Evolutionary conservation across 2,113 vertebrate species (phyloP).

Genomic region (Leucopsar rothschildi): DNA sequence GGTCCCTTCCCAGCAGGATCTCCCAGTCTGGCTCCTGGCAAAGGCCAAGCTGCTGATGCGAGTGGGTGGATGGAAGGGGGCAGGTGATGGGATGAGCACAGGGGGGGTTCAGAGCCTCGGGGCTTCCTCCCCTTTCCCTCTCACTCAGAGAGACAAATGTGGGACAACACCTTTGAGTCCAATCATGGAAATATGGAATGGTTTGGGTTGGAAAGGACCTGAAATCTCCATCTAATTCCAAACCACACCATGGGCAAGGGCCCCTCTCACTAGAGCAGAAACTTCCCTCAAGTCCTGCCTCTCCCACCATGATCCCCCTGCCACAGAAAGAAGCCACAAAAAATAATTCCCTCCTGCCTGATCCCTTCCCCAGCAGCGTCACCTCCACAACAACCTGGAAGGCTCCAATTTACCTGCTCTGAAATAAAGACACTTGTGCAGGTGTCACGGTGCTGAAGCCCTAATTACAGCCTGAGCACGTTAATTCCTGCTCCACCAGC

Average conservation of each 20-base stretch:
- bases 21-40: accelerated
- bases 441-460: conserved; percentile 75
- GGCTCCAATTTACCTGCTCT: conserved; percentile 78
- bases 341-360: conserved; percentile 52
- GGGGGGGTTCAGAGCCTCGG: accelerated
- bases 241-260: not conserved
- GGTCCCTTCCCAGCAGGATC: not conserved
- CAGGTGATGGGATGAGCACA: not conserved
- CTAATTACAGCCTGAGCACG: conserved; percentile 77
- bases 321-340: not conserved
- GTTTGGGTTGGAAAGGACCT: not conserved
- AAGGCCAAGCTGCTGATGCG: not conserved
- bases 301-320: not conserved
- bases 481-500: conserved; percentile 64
- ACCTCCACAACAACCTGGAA: conserved; percentile 42
- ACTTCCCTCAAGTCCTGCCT: not conserved
- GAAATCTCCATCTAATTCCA: accelerated
- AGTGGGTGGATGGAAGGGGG: accelerated
- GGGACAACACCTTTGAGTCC: not conserved
- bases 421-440: conserved; percentile 71
- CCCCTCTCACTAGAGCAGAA: not conserved
- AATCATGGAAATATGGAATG: not conserved
- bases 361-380: not conserved
- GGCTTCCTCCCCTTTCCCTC: not conserved
- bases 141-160: accelerated